Percentiles rank a stretch among this genome's conserved stretches.
Conservation (phyloP, 1,140 invertebrate genomes). For the Drosophila willistoni region DNA sequence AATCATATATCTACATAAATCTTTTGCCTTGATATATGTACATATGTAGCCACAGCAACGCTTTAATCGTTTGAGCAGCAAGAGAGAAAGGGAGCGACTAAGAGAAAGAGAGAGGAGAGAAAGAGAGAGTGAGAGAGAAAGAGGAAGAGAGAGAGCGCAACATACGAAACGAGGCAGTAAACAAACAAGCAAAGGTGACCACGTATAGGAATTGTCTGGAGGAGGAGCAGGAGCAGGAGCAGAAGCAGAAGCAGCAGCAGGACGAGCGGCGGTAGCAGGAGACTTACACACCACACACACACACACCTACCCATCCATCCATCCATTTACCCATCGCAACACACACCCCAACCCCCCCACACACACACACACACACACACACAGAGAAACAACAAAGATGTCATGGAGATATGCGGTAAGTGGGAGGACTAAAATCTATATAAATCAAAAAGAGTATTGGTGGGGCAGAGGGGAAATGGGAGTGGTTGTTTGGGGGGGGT, state of each 20-base stretch:
- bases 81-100: constrained; percentile 25
- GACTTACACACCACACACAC: constrained; percentile 23
- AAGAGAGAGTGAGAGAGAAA: background rate
- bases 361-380: constrained; percentile 18
- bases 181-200: constrained; percentile 22
- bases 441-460: background rate
- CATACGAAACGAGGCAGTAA: constrained; percentile 27
- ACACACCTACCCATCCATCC: background rate
- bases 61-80: constrained; percentile 9
- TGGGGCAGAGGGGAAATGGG: background rate
- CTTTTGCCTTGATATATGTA: background rate
- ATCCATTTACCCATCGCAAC: constrained; percentile 9
- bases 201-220: constrained; percentile 16
- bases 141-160: constrained; percentile 49
- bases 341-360: constrained; percentile 25
- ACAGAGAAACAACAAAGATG: constrained; percentile 60
- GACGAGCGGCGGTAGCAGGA: constrained; percentile 27
- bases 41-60: constrained; percentile 13
- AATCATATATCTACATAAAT: background rate
- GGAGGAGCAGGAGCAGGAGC: constrained; percentile 13
- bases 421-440: constrained; percentile 24
- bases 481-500: background rate
- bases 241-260: constrained; percentile 16
- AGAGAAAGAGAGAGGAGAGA: constrained; percentile 28
- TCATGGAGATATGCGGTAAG: constrained; percentile 82